Evolutionary conservation across 2,797 vertebrate genomes (phyloP), one percentile per base, ranked within the genome.

Genomic region (Graptemys geographica): DNA sequence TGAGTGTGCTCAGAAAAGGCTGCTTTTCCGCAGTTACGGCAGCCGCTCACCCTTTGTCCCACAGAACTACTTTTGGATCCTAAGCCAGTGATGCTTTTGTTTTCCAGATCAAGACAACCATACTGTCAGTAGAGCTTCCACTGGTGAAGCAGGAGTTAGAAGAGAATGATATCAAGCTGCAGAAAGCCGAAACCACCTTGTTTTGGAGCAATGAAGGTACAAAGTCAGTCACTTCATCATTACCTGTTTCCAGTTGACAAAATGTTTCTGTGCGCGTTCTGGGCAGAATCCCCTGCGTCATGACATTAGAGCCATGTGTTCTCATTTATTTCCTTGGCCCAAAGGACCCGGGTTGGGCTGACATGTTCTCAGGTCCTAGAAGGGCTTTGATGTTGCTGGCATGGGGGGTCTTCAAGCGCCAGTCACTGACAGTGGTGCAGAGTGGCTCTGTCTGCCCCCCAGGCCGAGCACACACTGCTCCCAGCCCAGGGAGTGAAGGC

Each of bases 121-220:
- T 97, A 82, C 95, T 98, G 90, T 90, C 96, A 0, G 98, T 98
- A 81, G 99, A 99, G 80, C 86, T 93, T n/a, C 98, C 98, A 0
- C 98, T 99, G 57, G 94, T 99, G 80, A 59, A 91, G 1, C 83
- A 15, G 6, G 98, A 99, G 83, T 84, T 98, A 94, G 87, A 97
- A 81, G 93, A 94, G 0, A 95, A 98, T 3, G 97, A 98, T 0
- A 2, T 47, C 41, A 95, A n/a, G 5, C 79, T 99, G 52, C 3
- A 89, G 55, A 81, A 88, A 0, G 97, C 98, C 0, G 98, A 98
- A 88, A 83, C 69, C 0, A 94, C 95, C 0, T 53, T 98, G 11
- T 98, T 97, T 76, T 99, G 99, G 99, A 97, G 96, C 9, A 55
- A 97, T 0, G 81, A 98, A 95, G 98, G 98, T 99, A 95, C 4